These are phyloP conservation scores for Nibea albiflora DNA, from an alignment of 2,113 vertebrate genomes.

Conservation along the genomic window DNA sequence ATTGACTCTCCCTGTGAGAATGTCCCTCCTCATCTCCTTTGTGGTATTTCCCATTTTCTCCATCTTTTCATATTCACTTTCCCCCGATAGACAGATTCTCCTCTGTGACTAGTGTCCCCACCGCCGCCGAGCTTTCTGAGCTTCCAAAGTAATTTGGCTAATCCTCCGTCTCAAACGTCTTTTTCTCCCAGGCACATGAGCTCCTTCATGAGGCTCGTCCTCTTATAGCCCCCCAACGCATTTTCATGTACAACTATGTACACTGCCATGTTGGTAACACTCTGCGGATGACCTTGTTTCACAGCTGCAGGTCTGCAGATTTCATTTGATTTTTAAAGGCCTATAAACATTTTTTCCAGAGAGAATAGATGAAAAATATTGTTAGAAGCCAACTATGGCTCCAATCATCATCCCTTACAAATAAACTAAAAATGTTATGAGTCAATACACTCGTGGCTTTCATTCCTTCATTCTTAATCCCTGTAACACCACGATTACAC, in stretches of 20 bases:
- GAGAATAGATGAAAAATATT: not conserved
- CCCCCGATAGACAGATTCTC: constrained; percentile 6
- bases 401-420: not conserved
- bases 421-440: not conserved
- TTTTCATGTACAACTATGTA: not conserved
- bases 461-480: not conserved
- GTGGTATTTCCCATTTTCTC: not conserved
- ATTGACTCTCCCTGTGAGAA: constrained; percentile 7
- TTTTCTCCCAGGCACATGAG: constrained; percentile 3
- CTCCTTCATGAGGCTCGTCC: constrained; percentile 6
- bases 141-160: constrained; percentile 40
- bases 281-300: not conserved
- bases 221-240: not conserved
- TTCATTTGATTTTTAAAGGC: too few species aligned
- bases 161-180: constrained; percentile 33
- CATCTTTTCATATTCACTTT: not conserved
- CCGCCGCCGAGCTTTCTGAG: not conserved
- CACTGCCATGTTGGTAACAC: not conserved
- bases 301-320: not conserved
- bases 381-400: not conserved
- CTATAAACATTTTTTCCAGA: not conserved
- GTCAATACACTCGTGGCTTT: not conserved
- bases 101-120: constrained; percentile 15
- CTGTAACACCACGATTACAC: not conserved
- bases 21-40: not conserved